A percentile compares a stretch with the other conserved stretches of the same genome.
These are phyloP conservation scores for Monochamus alternatus DNA, from an alignment of 2,888 invertebrate species.

Conservation along the genomic window DNA sequence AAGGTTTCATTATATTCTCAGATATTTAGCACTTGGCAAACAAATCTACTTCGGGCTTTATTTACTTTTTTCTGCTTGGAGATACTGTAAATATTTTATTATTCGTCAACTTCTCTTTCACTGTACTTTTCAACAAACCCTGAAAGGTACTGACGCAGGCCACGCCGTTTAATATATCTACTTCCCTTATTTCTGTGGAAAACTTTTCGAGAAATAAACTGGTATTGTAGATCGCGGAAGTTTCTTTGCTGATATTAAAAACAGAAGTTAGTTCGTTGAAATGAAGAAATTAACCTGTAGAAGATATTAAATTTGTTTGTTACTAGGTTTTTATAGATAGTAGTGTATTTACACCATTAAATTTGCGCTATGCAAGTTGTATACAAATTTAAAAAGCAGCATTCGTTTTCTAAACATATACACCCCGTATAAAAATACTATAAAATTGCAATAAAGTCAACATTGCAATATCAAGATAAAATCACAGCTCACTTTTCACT, in stretches of 20 bases:
- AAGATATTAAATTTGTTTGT: no score
- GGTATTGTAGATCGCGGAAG: neutral
- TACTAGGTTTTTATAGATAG: no score
- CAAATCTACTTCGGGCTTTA: neutral
- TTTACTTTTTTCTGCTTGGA: neutral
- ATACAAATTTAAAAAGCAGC: no score
- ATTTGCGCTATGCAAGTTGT: no score
- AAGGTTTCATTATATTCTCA: neutral
- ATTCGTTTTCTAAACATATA: no score
- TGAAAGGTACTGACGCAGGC: neutral
- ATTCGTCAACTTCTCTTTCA: neutral
- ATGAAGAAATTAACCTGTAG: no score
- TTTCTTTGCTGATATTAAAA: neutral
- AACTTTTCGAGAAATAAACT: neutral
- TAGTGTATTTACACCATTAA: no score
- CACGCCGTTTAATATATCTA: neutral
- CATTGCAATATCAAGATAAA: no score
- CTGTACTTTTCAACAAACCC: neutral
- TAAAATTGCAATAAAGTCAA: no score
- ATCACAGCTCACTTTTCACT: no score
- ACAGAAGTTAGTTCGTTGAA: no score
- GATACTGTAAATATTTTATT: conserved; percentile 10
- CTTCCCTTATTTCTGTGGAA: neutral
- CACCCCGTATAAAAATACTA: no score
- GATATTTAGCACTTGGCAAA: neutral